phyloP scores from a whole-genome alignment of 2,113 vertebrate genomes.

The Rhagologus leucostigma region DNA sequence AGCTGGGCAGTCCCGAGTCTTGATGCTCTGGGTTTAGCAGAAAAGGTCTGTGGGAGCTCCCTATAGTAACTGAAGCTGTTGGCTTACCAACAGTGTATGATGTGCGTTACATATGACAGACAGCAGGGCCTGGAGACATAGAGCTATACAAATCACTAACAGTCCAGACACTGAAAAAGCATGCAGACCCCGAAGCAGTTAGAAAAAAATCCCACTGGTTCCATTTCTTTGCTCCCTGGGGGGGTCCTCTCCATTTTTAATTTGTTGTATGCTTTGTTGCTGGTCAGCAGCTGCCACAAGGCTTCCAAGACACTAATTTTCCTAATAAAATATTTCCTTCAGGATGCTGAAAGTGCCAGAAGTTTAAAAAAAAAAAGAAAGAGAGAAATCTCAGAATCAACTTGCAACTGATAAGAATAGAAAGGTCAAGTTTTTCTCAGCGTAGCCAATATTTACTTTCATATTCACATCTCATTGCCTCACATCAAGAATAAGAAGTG shows the following conservation, averaged over 20 bases:
- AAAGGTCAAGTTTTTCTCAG: conserved; percentile 45
- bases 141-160: background rate
- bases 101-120: conserved; percentile 7
- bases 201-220: background rate
- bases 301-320: conserved; percentile 1
- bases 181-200: background rate
- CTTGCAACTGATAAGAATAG: conserved; percentile 18
- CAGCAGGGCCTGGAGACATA: conserved; percentile 10
- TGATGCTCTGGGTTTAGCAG: background rate
- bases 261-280: conserved; percentile 24
- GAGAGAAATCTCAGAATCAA: conserved; percentile 21
- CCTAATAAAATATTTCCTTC: conserved; percentile 39
- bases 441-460: conserved; percentile 18
- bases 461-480: conserved; percentile 51
- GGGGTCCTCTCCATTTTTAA: background rate
- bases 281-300: background rate
- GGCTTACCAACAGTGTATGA: background rate
- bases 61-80: background rate
- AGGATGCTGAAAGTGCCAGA: background rate
- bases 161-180: conserved; percentile 5
- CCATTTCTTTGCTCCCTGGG: background rate
- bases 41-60: background rate
- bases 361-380: background rate
- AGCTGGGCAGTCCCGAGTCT: background rate
- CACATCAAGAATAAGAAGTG: conserved; percentile 25